Base-by-base conservation (phyloP, 2,797 vertebrate genomes). In the Mus caroli region DNA sequence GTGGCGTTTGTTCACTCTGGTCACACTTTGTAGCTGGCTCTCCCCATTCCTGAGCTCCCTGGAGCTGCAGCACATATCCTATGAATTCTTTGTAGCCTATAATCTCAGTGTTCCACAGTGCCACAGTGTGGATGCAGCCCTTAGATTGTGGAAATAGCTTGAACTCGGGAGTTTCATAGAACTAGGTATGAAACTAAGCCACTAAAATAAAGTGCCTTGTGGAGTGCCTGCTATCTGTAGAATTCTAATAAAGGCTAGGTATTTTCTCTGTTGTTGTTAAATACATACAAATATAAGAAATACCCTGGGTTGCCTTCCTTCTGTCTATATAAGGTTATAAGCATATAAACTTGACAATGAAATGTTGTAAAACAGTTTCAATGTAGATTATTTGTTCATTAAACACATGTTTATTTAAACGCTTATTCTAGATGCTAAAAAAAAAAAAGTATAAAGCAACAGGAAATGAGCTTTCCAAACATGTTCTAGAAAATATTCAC, bases 391-490 rank as follows among this genome's bases (percentile, higher is more conserved):
- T 80, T 69, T 75, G 24, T 62, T 88, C 43, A 37, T 84, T 79
- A 69, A 78, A 92, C 79, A 94, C 71, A 43, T 80, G 62, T 76
- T 89, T 97, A 71, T 54, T 89, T 62, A 96, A 46, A 78, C 87
- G 43, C 40, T 88, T 78, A 83, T 40, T 46, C 31, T 54, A 95
- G 43, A 60, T 26, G n/a, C 24, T 95, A 43, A 90, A 78, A 90
- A 78, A 78, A 10, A 88, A 84, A 54, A 60, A 9, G 22, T 85
- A 52, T 40, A 83, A 91, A 88, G 12, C 28, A 94, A 15, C 9
- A 67, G 22, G 24, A 95, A 84, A 20, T 83, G 90, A 94, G n/a
- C 54, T 92, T 90, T 92, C 77, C 75, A 40, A 17, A 90, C 50
- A 31, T 62, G 20, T 83, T 80, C 69, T 85, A 92, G 83, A 34